Evolutionary conservation across 2,113 vertebrate species (phyloP), one percentile per base, ranked within the genome.

Genomic region (Phainopepla nitens): DNA sequence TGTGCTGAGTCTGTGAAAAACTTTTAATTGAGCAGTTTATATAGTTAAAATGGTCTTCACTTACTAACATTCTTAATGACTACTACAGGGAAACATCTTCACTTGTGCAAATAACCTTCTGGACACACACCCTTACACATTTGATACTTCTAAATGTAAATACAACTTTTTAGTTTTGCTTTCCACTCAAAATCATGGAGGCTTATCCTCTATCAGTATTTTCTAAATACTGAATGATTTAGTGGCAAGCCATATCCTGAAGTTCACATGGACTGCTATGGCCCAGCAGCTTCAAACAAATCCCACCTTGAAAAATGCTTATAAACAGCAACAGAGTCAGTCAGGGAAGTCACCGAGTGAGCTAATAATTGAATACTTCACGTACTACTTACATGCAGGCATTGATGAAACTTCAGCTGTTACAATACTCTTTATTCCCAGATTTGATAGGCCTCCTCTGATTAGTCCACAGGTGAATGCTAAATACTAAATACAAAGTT

Each of bases 391-490:
- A 99, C 99, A 99, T 58, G 99, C 99, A 95, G 99, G 99, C 99
- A 99, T 99, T 95, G 98, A 95, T 75, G 99, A 99, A 92, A 99
- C 99, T 97, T 99, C 99, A n/a, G 99, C 99, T 17, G 99, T 99
- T 92, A 99, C 99, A 77, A 99, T 99, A 95, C 99, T 99, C 97
- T 99, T 99, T 97, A 99, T 99, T 89, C 99, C 99, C 93, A 99
- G 97, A 85, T 98, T 99, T 21, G 98, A 99, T 57, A 99, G 98
- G 50, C 98, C 99, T 42, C 99, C 99, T 99, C 99, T 98, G 97
- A 99, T 99, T 95, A 99, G 97, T 93, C 99, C 99, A 97, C 99
- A 99, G 44, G 98, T 99, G 96, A 99, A 99, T 73, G 99, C 99
- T 98, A 99, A 97, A 97, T 99, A 99, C 99, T 99, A 93, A 93